Percentiles rank a stretch among this genome's conserved stretches.
These are phyloP conservation scores for Rhinopomastus cyanomelas DNA, from an alignment of 2,113 vertebrate species.

Conservation along the genomic window DNA sequence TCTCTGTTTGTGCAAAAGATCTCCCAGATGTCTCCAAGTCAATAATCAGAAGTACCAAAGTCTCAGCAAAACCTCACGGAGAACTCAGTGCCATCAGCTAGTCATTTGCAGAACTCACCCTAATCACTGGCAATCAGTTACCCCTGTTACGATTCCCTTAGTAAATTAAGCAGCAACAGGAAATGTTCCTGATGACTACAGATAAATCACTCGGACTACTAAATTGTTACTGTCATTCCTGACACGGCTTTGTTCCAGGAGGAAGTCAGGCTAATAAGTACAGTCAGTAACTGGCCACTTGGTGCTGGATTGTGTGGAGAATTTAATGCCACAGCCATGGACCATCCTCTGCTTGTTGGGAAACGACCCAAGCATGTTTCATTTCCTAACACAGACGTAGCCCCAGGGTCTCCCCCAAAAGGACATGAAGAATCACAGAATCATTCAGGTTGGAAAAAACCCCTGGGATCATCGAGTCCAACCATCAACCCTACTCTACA, in stretches of 20 bases:
- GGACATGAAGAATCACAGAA: too few relatives aligned
- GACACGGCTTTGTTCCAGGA: background rate
- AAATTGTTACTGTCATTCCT: fast-evolving
- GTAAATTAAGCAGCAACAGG: background rate
- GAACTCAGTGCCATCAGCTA: background rate
- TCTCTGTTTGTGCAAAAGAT: background rate
- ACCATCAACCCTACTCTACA: too few relatives aligned
- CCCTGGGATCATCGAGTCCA: too few relatives aligned
- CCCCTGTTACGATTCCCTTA: background rate
- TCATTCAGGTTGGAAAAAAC: too few relatives aligned
- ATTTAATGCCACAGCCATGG: background rate
- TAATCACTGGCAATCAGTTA: background rate
- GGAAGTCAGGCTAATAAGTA: background rate
- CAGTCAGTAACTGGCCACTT: background rate
- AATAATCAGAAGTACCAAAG: background rate
- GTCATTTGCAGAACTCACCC: background rate
- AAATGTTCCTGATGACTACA: background rate
- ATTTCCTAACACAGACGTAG: background rate
- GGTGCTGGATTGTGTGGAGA: background rate
- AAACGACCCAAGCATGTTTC: background rate
- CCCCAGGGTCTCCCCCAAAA: background rate
- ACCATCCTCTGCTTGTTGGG: fast-evolving
- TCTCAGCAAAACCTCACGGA: background rate
- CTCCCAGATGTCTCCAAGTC: background rate
- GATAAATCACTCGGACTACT: background rate